Conservation (phyloP, 2,113 vertebrate genomes). For the Gymnorhina tibicen region DNA sequence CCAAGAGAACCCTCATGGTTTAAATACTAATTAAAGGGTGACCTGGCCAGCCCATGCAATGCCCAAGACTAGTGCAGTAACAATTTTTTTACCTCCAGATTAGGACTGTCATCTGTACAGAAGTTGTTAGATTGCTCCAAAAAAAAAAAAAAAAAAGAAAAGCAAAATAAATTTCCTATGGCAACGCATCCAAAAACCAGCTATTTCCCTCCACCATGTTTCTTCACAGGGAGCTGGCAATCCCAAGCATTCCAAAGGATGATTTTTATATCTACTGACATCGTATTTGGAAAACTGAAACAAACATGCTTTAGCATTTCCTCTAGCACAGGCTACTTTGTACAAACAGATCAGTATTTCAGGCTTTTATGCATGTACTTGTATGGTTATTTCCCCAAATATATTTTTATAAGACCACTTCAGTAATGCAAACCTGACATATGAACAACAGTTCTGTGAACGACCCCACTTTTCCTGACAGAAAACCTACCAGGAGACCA, state of each 20-base stretch:
- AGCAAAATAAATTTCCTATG: not conserved
- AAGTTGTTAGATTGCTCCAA: not conserved
- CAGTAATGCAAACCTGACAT: not conserved
- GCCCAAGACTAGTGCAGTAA: not conserved
- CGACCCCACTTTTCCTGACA: not conserved
- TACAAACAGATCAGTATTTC: not conserved
- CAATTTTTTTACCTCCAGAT: not conserved
- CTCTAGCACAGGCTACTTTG: not conserved
- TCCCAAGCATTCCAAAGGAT: not conserved
- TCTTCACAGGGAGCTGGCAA: not conserved
- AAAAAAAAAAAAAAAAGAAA: not conserved
- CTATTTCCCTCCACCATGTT: not conserved
- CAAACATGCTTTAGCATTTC: not conserved
- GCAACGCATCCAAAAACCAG: not conserved
- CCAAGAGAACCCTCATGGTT: not conserved
- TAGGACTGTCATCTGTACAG: not conserved
- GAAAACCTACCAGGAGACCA: not conserved
- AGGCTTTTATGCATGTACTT: not conserved
- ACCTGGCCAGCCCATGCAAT: not conserved
- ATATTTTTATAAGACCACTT: not conserved
- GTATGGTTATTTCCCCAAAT: not conserved
- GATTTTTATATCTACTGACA: not conserved
- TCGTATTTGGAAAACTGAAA: not conserved
- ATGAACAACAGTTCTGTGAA: not conserved
- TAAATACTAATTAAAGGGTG: not conserved